Conservation (phyloP, 2,113 vertebrate species). For the Emberiza fucata region DNA sequence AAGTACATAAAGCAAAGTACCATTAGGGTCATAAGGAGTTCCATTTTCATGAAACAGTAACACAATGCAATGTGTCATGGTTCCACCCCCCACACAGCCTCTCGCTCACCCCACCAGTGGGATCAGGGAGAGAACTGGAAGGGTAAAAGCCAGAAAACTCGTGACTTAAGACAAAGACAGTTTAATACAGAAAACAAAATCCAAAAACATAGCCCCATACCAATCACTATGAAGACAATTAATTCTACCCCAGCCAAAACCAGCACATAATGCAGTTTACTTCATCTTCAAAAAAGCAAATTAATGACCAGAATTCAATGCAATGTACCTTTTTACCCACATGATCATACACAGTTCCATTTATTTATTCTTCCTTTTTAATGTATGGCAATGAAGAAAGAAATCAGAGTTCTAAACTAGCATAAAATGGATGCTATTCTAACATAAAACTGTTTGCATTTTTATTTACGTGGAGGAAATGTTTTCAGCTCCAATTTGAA, state of each 20-base stretch:
- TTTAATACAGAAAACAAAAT: not conserved
- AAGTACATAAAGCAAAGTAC: not conserved
- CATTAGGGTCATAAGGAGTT: not conserved
- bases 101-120: not conserved
- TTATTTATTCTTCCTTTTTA: not conserved
- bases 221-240: not conserved
- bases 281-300: not conserved
- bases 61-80: accelerated
- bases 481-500: not conserved
- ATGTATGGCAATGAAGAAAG: not conserved
- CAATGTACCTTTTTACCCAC: not conserved
- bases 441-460: not conserved
- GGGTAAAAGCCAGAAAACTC: not conserved
- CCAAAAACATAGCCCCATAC: not conserved
- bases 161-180: not conserved
- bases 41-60: not conserved
- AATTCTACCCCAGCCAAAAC: not conserved
- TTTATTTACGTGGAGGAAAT: not conserved
- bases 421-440: not conserved
- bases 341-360: not conserved
- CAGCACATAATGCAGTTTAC: not conserved
- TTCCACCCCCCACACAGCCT: not conserved
- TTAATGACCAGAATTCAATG: not conserved
- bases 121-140: accelerated
- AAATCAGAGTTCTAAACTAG: not conserved